A percentile compares a stretch with the other conserved stretches of the same genome.
Evolutionary conservation across 2,113 vertebrate genomes (phyloP).

Genomic region (Poeciliopsis retropinna): DNA sequence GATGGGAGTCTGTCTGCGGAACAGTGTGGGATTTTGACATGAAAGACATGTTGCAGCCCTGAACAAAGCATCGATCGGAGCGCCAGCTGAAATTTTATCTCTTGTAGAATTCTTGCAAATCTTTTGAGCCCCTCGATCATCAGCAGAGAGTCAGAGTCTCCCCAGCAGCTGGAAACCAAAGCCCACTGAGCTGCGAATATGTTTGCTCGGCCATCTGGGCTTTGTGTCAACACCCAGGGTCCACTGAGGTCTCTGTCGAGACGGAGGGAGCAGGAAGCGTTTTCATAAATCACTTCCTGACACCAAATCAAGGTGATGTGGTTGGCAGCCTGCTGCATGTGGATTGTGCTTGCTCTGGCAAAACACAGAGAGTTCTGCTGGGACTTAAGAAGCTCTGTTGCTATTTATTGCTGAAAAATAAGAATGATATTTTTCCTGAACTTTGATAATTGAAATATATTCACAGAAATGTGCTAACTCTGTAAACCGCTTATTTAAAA

Average conservation of each 20-base stretch:
- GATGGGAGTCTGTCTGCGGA: neutral
- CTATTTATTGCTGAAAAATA: constrained; percentile 59
- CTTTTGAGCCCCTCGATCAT: constrained; percentile 35
- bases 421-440: constrained; percentile 57
- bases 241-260: constrained; percentile 48
- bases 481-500: constrained; percentile 9
- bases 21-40: neutral
- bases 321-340: constrained; percentile 58
- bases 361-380: constrained; percentile 50
- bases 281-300: constrained; percentile 78
- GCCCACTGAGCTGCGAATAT: constrained; percentile 43
- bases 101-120: constrained; percentile 32
- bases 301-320: constrained; percentile 72
- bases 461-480: neutral
- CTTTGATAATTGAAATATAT: constrained; percentile 41
- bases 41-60: neutral
- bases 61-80: constrained; percentile 18
- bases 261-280: constrained; percentile 51
- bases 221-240: constrained; percentile 68
- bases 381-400: constrained; percentile 42
- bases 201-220: constrained; percentile 55
- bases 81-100: constrained; percentile 39
- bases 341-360: constrained; percentile 69
- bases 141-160: constrained; percentile 48
- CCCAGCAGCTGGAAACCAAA: constrained; percentile 47